phyloP scores from a whole-genome alignment of 1,140 invertebrate genomes.

The Latrodectus geometricus region DNA sequence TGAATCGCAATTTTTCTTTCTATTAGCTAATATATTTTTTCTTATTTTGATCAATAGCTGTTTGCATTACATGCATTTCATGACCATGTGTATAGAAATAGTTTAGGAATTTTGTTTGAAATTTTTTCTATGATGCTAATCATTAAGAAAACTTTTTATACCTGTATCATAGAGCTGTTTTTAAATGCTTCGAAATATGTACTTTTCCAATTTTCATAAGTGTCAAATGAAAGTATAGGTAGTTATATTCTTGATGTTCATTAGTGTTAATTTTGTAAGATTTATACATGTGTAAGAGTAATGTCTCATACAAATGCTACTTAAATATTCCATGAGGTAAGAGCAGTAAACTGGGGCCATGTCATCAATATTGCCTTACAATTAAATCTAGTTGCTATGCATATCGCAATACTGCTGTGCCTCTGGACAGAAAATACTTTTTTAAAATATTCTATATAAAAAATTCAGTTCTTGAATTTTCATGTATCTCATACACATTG shows the following conservation, averaged over 20 bases:
- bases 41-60: too few species aligned
- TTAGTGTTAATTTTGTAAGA: constrained; percentile 38
- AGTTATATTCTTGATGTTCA: constrained; percentile 22
- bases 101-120: too few species aligned
- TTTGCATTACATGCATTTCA: constrained; percentile 14
- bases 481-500: constrained; percentile 23
- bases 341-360: constrained; percentile 49
- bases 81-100: neutral
- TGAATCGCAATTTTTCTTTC: neutral
- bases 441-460: constrained; percentile 43
- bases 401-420: constrained; percentile 61
- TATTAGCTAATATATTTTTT: neutral
- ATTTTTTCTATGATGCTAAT: too few species aligned
- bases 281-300: constrained; percentile 28
- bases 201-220: constrained; percentile 24
- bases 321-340: constrained; percentile 44
- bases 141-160: constrained; percentile 28
- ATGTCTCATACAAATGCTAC: constrained; percentile 35
- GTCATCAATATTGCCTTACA: constrained; percentile 60
- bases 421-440: constrained; percentile 55
- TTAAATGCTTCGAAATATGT: constrained; percentile 31
- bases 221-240: constrained; percentile 29
- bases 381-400: constrained; percentile 49
- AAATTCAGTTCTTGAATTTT: constrained; percentile 44
- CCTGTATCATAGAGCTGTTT: constrained; percentile 21